Evolutionary conservation across 2,888 invertebrate species (phyloP).

Genomic region (Mesorhabditis belari): DNA sequence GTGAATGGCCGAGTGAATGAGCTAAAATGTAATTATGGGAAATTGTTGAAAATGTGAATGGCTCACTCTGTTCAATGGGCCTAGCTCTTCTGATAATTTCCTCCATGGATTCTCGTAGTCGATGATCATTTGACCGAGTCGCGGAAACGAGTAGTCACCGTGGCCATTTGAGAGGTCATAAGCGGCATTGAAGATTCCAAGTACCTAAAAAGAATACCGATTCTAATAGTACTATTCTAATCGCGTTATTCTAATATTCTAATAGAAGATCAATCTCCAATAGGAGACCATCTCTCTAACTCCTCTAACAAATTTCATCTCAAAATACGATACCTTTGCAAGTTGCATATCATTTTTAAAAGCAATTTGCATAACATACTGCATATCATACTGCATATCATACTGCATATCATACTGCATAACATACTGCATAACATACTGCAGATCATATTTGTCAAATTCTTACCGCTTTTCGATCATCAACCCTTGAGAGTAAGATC

Average conservation of each 20-base stretch:
- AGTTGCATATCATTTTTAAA: conserved; percentile 82
- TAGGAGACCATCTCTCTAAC: too few relatives aligned
- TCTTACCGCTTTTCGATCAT: conserved; percentile 88
- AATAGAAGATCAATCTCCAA: background rate
- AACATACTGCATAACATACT: background rate
- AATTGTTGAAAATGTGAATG: conserved; percentile 5
- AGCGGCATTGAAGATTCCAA: conserved; percentile 93
- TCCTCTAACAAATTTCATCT: too few relatives aligned
- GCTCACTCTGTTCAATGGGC: conserved; percentile 74
- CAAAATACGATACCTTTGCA: conserved; percentile 80
- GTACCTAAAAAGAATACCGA: conserved; percentile 19
- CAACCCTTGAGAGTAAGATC: conserved; percentile 93
- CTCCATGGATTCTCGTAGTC: conserved; percentile 93
- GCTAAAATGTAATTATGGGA: conserved; percentile 53
- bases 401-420: too few relatives aligned
- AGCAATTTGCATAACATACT: background rate
- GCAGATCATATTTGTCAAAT: too few relatives aligned
- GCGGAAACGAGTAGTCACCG: conserved; percentile 68
- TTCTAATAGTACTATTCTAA: background rate
- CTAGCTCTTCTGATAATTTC: conserved; percentile 90
- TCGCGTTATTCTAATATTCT: background rate
- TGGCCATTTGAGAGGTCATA: conserved; percentile 89
- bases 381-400: background rate
- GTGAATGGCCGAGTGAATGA: conserved; percentile 75
- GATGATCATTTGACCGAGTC: conserved; percentile 92